Percentiles rank a stretch among this genome's conserved stretches.
Conservation (phyloP, 2,797 vertebrate genomes). For the Acanthurus tractus region DNA sequence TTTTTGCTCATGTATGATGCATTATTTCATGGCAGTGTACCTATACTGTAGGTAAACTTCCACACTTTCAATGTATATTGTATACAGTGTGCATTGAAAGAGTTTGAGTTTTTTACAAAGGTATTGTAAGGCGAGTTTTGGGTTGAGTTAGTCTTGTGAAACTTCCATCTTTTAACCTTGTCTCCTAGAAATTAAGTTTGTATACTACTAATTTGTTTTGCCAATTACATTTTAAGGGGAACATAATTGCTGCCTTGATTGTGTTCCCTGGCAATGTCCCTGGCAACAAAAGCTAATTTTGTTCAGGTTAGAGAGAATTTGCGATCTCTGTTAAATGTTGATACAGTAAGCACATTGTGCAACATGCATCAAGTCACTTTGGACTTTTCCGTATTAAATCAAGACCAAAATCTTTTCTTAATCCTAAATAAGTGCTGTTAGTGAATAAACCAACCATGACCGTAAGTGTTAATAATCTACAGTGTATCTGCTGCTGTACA, state of each 20-base stretch:
- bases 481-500: neutral
- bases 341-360: neutral
- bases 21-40: neutral
- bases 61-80: too few relatives aligned
- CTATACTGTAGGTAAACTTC: too few relatives aligned
- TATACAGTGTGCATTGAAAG: too few relatives aligned
- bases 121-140: too few relatives aligned
- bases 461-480: neutral
- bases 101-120: too few relatives aligned
- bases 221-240: slow-evolving; percentile 7
- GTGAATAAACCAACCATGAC: neutral
- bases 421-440: neutral
- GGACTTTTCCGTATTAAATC: neutral
- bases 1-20: neutral
- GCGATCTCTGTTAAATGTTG: neutral
- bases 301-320: slow-evolving; percentile 1
- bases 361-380: neutral
- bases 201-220: slow-evolving; percentile 1
- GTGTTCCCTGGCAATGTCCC: neutral
- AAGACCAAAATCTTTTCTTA: neutral
- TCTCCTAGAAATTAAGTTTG: neutral
- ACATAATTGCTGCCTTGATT: slow-evolving; percentile 18
- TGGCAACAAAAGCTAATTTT: slow-evolving; percentile 1
- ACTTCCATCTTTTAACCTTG: neutral
- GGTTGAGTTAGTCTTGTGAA: neutral